phyloP scores from a whole-genome alignment of 2,113 vertebrate species.

The Mirza zaza region DNA sequence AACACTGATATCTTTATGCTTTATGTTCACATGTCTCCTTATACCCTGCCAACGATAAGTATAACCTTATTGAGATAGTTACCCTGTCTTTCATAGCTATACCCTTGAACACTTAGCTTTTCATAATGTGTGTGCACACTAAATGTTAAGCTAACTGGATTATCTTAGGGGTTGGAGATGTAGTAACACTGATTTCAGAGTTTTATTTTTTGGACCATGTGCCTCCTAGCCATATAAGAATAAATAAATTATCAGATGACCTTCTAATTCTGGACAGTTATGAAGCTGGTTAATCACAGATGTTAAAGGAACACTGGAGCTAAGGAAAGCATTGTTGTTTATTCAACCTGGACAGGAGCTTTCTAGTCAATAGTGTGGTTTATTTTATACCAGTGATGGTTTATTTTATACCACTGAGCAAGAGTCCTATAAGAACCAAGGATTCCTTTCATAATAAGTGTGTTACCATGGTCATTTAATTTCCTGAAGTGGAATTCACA shows the following conservation, averaged over 20 bases:
- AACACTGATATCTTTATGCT: neutral
- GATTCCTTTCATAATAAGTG: neutral
- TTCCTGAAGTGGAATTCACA: neutral
- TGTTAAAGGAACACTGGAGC: neutral
- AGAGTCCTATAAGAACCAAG: neutral
- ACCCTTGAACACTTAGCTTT: neutral
- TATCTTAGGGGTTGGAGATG: neutral
- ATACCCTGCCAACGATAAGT: neutral
- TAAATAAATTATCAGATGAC: neutral
- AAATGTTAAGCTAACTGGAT: neutral
- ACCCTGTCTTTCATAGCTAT: neutral
- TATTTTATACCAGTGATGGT: neutral
- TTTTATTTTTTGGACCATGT: neutral
- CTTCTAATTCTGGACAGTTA: neutral
- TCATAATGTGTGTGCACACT: neutral
- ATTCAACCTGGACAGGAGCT: neutral
- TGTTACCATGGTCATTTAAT: neutral
- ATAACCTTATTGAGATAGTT: neutral
- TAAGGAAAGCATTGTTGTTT: neutral
- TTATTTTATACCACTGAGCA: neutral
- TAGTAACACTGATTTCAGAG: neutral
- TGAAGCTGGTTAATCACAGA: neutral
- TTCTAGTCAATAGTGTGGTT: neutral
- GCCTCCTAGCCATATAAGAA: neutral
- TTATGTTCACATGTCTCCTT: accelerated